Base-by-base conservation (phyloP, 2,888 invertebrate species). In the Cenopis cana region DNA sequence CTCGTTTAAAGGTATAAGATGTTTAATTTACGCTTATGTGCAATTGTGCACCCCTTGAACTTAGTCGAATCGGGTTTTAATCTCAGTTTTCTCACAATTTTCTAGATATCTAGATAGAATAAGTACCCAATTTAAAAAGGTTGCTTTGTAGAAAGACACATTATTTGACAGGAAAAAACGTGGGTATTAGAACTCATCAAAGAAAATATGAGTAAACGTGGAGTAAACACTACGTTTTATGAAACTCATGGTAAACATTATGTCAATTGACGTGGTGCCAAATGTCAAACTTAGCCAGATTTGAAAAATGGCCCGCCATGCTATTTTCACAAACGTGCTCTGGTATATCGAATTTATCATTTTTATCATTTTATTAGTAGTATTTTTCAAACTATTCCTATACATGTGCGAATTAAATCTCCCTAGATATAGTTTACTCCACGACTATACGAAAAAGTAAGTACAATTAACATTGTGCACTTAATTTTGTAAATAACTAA, bases 331-430 rank as follows among this genome's bases (percentile, higher is more conserved):
- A 0, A 87, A 82, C 72, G 75, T 81, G 4, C 76, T 91, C 2
- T 93, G 93, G 93, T 92, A 90, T 76, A 78, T 92, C 38, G 93
- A 93, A 70, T 90, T 92, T 70, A 74, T 88, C 33, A 85, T 85
- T 2, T 90, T 91, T 76, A 80, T 77, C 33, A 57, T 82, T 9
- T 73, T 85, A 17, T 76, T 90, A 54, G 80, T 85, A 59, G 69
- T 69, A 33, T 91, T 93, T 75, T 91, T 93, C 74, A 76, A 77
- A 49, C 85, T 87, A 18, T 80, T 90, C 72, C 73, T 91, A n/a
- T 91, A 90, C 74, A 74, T 91, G 66, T 85, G 85, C 0, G 81
- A 78, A 50, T 69, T 84, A 17, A 88, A 91, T 77, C 82, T 85
- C 76, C 78, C 80, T 8, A 69, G 74, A 11, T 92, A 91, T 74